Conservation (phyloP, 2,888 invertebrate species). For the Papilio protenor region DNA sequence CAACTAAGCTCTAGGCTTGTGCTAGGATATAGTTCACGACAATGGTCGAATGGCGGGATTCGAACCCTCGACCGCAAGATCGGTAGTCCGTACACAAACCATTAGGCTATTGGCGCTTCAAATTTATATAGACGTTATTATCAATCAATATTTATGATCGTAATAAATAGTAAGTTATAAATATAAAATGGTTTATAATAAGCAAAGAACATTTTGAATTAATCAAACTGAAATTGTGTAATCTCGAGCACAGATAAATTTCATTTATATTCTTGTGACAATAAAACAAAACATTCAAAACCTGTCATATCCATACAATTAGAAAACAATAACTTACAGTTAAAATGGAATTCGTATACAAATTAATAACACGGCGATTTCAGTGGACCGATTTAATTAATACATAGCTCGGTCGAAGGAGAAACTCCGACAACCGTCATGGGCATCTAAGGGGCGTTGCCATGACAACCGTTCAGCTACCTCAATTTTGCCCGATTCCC, state of each 20-base stretch:
- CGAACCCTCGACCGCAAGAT: too few species aligned
- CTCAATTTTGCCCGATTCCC: conserved; percentile 7
- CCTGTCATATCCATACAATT: background rate
- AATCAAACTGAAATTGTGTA: background rate
- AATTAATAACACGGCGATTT: conserved; percentile 32
- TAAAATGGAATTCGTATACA: conserved; percentile 27
- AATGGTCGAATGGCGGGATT: too few species aligned
- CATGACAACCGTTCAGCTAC: conserved; percentile 48
- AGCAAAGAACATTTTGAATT: background rate
- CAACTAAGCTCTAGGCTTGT: too few species aligned
- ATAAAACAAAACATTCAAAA: conserved; percentile 1
- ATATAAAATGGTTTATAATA: too few species aligned
- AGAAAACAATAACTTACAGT: conserved; percentile 19
- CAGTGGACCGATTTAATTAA: conserved; percentile 28
- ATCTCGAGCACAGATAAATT: background rate
- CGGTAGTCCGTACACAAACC: too few species aligned
- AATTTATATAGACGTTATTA: too few species aligned
- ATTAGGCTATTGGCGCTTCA: too few species aligned
- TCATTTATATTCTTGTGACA: background rate
- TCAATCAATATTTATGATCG: too few species aligned
- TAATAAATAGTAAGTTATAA: too few species aligned
- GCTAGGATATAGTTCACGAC: too few species aligned
- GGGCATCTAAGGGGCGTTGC: conserved; percentile 46
- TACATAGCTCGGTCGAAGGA: conserved; percentile 16
- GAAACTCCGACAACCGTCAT: conserved; percentile 1